phyloP scores from a whole-genome alignment of 2,797 vertebrate species.

The Hypotaenidia philippensis region DNA sequence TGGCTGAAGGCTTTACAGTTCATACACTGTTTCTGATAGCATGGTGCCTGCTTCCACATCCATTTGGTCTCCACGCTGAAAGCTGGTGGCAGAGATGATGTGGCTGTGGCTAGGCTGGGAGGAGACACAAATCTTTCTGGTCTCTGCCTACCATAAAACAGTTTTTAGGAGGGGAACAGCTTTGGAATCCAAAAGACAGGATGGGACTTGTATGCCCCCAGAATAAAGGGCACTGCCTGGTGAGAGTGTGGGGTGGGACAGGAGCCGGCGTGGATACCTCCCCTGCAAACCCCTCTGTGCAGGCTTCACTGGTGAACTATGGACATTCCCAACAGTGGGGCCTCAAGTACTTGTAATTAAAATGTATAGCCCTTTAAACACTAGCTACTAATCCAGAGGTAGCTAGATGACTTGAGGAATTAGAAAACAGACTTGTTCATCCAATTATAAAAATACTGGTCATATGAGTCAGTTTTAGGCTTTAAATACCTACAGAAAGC shows the following conservation, averaged over 20 bases:
- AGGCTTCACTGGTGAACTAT: rapidly evolving
- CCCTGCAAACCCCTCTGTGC: not conserved
- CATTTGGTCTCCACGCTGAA: not conserved
- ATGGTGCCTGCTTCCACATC: not conserved
- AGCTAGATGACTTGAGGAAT: constrained; percentile 3
- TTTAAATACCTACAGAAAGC: constrained; percentile 26
- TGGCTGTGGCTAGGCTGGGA: not conserved
- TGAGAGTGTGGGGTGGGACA: not conserved
- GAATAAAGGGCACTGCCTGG: not conserved
- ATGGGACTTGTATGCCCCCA: not conserved
- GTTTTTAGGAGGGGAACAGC: not conserved
- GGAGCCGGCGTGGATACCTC: not conserved
- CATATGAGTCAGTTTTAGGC: constrained; percentile 25
- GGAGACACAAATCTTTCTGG: not conserved
- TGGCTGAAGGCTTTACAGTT: not conserved
- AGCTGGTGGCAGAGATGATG: not conserved
- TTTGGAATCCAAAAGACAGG: not conserved
- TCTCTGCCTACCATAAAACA: not conserved
- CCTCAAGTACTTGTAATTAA: not conserved
- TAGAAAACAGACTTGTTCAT: constrained; percentile 3
- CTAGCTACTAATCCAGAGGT: not conserved
- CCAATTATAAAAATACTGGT: constrained; percentile 10
- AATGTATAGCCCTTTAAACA: not conserved
- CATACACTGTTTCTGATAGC: not conserved
- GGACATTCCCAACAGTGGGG: rapidly evolving